Conservation (phyloP, 2,797 vertebrate genomes). For the Gephyroberyx darwinii region DNA sequence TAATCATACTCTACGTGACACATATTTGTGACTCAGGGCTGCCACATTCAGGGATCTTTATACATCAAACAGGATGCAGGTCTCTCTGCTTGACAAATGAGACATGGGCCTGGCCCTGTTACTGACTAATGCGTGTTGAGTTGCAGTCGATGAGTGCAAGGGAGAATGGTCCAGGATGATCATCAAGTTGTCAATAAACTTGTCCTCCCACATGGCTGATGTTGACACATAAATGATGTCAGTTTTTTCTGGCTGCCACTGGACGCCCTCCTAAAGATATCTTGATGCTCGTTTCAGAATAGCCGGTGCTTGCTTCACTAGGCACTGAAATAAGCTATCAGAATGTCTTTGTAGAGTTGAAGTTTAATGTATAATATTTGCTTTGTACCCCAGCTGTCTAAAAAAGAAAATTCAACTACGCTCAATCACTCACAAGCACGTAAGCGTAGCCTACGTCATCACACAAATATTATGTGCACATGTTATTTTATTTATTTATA, state of each 20-base stretch:
- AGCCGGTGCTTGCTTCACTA: conserved; percentile 57
- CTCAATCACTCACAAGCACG: conserved; percentile 9
- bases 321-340: conserved; percentile 58
- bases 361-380: conserved; percentile 26
- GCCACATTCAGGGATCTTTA: conserved; percentile 48
- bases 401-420: conserved; percentile 20
- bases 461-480: no score
- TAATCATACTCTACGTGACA: conserved; percentile 27
- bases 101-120: conserved; percentile 50
- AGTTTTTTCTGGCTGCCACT: conserved; percentile 77
- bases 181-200: conserved; percentile 82
- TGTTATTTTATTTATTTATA: no score
- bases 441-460: background rate
- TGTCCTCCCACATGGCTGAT: conserved; percentile 81
- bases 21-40: conserved; percentile 31
- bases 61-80: conserved; percentile 45
- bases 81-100: conserved; percentile 69
- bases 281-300: conserved; percentile 58
- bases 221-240: conserved; percentile 81
- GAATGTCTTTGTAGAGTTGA: conserved; percentile 49
- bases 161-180: conserved; percentile 75
- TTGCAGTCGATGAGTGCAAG: conserved; percentile 70
- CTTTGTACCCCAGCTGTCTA: conserved; percentile 16
- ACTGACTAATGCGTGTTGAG: conserved; percentile 78
- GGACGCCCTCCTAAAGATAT: conserved; percentile 67